Base-by-base conservation (phyloP, 2,888 invertebrate genomes). In the Dexiosoma caninum region DNA sequence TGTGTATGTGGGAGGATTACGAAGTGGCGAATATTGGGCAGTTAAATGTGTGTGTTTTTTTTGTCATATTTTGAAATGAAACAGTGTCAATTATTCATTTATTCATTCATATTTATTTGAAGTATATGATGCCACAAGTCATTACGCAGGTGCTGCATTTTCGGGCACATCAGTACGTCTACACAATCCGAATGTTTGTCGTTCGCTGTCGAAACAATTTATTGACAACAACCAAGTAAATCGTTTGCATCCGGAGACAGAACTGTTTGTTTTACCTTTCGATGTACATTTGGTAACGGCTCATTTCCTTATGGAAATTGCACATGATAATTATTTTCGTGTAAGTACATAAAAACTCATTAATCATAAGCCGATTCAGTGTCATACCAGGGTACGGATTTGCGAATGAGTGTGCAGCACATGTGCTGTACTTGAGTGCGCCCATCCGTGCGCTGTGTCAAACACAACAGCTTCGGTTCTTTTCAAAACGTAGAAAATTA, bases 71-170 rank as follows among this genome's bases (percentile, higher is more conserved):
- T 16, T 23, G 16, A 19, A 30, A 30, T 5, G 19, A 2, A 9
- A 8, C n/a, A 32, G 7, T 62, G 30, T 55, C 14, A 35, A 30
- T 35, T 30, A 16, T 42, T 53, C 10, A n/a, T 49, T 7, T 62
- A 2, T 32, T 21, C 23, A 10, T 37, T 5, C 44, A 10, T 64
- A 2, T 9, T n/a, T 21, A 42, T 10, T 9, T 14, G 7, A 5
- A 93, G 93, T 93, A 91, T 92, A 92, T 79, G 93, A 93, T 87
- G 94, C 94, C 0, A 94, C 93, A 84, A 94, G 94, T 0, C 92
- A 94, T 78, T 95, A 95, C 89, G 92, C 93, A 0, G 93, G 94
- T 0, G 94, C 94, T 88, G 94, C 94, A 91, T 94, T 93, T 72
- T 60, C 81, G 90, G 94, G 94, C 91, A 94, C 94, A 1, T 57